Percentiles rank a stretch among this genome's conserved stretches.
Conservation (phyloP, 2,797 vertebrate species). For the Nyctibius grandis region DNA sequence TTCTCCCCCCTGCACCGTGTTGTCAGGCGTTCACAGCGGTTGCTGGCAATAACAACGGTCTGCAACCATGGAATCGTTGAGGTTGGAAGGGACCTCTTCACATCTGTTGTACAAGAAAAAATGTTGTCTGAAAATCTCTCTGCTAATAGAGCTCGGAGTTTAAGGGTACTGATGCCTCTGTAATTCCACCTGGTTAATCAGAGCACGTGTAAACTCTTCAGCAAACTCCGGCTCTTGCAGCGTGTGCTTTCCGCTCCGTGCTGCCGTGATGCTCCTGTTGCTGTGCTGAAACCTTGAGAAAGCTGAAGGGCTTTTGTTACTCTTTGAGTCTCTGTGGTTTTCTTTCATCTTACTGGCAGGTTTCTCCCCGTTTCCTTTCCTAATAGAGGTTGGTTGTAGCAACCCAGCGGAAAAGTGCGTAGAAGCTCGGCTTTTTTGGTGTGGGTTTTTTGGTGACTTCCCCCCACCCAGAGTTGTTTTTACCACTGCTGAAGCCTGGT, state of each 20-base stretch:
- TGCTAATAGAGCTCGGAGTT: background rate
- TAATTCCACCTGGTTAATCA: background rate
- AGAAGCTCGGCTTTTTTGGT: background rate
- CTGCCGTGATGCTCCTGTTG: background rate
- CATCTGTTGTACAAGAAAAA: background rate
- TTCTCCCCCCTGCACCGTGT: background rate
- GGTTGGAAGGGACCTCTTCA: background rate
- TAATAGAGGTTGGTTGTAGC: background rate
- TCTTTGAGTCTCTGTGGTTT: background rate
- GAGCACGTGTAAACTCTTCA: background rate
- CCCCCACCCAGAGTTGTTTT: background rate
- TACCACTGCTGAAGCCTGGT: background rate
- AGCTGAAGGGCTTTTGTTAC: rapidly evolving
- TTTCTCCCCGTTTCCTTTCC: background rate
- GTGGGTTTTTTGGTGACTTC: background rate
- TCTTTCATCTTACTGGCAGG: background rate
- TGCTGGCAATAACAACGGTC: background rate
- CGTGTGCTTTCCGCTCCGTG: background rate
- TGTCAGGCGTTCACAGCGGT: background rate
- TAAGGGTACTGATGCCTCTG: background rate
- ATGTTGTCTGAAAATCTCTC: background rate
- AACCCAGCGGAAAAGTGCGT: background rate
- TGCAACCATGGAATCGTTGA: background rate
- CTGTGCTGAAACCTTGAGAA: background rate
- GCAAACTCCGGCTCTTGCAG: background rate